Conservation (phyloP, 2,797 vertebrate genomes). For the Galaxias olidus region DNA sequence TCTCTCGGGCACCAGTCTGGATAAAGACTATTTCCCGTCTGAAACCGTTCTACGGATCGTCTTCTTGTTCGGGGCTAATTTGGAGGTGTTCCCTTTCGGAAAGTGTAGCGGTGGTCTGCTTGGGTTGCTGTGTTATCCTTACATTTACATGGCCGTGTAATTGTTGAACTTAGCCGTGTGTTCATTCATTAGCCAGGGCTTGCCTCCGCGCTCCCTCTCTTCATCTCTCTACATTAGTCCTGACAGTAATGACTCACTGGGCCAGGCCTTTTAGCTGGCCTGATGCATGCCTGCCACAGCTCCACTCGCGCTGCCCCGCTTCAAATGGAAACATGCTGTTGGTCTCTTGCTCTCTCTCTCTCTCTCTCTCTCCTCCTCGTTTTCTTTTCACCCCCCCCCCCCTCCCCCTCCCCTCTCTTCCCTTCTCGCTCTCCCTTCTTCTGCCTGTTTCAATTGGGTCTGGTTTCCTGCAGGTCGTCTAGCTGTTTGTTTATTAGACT, state of each 20-base stretch:
- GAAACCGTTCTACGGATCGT: no score
- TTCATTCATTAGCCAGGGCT: slow-evolving; percentile 72
- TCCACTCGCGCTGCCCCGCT: slow-evolving; percentile 54
- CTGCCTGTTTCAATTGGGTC: slow-evolving; percentile 25
- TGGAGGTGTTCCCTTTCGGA: slow-evolving; percentile 31
- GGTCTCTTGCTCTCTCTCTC: slow-evolving; percentile 33
- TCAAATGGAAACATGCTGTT: slow-evolving; percentile 71
- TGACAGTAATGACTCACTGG: slow-evolving; percentile 75
- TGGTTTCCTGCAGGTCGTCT: slow-evolving; percentile 10
- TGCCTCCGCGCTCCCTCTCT: slow-evolving; percentile 66
- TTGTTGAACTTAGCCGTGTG: slow-evolving; percentile 73
- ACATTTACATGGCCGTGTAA: slow-evolving; percentile 71
- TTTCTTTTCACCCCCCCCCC: slow-evolving; percentile 21
- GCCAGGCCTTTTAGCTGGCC: slow-evolving; percentile 72
- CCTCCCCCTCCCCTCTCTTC: not conserved
- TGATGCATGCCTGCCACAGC: slow-evolving; percentile 72
- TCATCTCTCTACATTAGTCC: slow-evolving; percentile 76
- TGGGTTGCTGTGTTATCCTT: slow-evolving; percentile 67
- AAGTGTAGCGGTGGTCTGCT: slow-evolving; percentile 41
- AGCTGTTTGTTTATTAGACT: slow-evolving; percentile 1
- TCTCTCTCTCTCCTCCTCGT: slow-evolving; percentile 10
- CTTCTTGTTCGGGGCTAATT: slow-evolving; percentile 22
- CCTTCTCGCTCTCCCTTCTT: slow-evolving; percentile 9
- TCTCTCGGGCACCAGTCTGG: no score
- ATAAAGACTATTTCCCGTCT: no score